phyloP scores from a whole-genome alignment of 2,113 vertebrate species.

The Chascanopsetta lugubris region DNA sequence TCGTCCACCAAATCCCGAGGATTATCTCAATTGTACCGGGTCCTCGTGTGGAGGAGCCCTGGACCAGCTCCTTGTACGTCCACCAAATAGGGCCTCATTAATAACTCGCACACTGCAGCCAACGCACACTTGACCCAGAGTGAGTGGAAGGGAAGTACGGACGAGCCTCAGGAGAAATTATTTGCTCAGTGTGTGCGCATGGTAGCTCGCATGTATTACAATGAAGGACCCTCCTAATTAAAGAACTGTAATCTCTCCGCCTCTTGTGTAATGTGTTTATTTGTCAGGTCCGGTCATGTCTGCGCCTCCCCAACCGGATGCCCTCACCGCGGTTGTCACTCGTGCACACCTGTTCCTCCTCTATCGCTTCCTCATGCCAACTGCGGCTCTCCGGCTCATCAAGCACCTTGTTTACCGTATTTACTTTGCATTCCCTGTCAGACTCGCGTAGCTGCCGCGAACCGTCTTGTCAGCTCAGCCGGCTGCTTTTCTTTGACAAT shows the following conservation, averaged over 20 bases:
- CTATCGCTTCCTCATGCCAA: background rate
- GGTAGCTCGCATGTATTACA: background rate
- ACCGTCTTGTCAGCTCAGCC: slow-evolving; percentile 7
- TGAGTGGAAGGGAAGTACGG: background rate
- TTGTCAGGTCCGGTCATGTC: slow-evolving; percentile 1
- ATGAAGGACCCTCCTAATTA: background rate
- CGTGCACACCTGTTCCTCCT: slow-evolving; percentile 10
- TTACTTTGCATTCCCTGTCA: slow-evolving; percentile 20
- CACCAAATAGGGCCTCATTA: slow-evolving; percentile 17
- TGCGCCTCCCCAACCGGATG: slow-evolving; percentile 44
- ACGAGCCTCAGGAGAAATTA: background rate
- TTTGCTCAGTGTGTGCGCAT: background rate
- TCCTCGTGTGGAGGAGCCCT: slow-evolving; percentile 25
- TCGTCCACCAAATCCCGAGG: slow-evolving; percentile 46
- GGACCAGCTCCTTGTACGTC: slow-evolving; percentile 10
- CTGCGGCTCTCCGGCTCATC: slow-evolving; percentile 34
- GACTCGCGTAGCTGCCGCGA: slow-evolving; percentile 7
- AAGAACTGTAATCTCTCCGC: slow-evolving; percentile 6
- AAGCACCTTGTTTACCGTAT: slow-evolving; percentile 27
- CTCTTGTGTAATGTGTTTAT: background rate
- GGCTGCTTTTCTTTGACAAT: slow-evolving; percentile 11
- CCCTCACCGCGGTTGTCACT: slow-evolving; percentile 11
- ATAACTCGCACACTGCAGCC: slow-evolving; percentile 25
- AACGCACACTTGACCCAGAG: slow-evolving; percentile 4
- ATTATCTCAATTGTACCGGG: slow-evolving; percentile 43